phyloP scores from a whole-genome alignment of 2,113 vertebrate genomes.

The Notothenia rossii region DNA sequence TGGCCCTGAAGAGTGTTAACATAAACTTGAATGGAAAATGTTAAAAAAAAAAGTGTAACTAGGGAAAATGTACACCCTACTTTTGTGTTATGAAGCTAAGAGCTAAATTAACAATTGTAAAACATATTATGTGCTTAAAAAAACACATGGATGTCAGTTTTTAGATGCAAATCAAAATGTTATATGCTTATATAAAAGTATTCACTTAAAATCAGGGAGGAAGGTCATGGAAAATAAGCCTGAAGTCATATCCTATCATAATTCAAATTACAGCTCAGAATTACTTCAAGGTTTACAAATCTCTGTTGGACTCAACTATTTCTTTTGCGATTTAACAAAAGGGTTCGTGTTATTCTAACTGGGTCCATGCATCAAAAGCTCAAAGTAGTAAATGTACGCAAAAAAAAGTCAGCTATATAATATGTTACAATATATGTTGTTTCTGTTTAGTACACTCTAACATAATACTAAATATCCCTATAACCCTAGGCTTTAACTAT shows the following conservation, averaged over 20 bases:
- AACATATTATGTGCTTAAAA: conserved; percentile 48
- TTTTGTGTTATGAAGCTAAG: conserved; percentile 38
- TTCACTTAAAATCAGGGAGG: conserved; percentile 33
- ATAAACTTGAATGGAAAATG: conserved; percentile 40
- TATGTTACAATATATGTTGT: conserved; percentile 4
- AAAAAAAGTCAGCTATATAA: too few relatives aligned
- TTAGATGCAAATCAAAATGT: conserved; percentile 21
- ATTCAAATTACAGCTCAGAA: conserved; percentile 33
- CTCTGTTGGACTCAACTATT: conserved; percentile 3
- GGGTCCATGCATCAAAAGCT: conserved; percentile 21
- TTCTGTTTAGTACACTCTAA: conserved; percentile 12
- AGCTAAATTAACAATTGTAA: conserved; percentile 40
- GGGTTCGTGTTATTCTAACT: conserved; percentile 7
- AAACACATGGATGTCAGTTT: conserved; percentile 52
- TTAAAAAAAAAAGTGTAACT: neutral
- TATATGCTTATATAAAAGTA: conserved; percentile 33
- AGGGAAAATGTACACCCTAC: conserved; percentile 36
- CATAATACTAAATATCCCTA: conserved; percentile 23
- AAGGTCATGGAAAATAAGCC: conserved; percentile 38
- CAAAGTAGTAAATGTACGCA: neutral
- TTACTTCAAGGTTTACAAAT: conserved; percentile 39
- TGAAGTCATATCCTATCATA: conserved; percentile 26
- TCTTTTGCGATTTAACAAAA: conserved; percentile 3
- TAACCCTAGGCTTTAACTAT: conserved; percentile 32
- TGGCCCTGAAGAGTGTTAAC: conserved; percentile 27